Evolutionary conservation across 2,888 invertebrate species (phyloP).

Genomic region (Endotricha flammealis): DNA sequence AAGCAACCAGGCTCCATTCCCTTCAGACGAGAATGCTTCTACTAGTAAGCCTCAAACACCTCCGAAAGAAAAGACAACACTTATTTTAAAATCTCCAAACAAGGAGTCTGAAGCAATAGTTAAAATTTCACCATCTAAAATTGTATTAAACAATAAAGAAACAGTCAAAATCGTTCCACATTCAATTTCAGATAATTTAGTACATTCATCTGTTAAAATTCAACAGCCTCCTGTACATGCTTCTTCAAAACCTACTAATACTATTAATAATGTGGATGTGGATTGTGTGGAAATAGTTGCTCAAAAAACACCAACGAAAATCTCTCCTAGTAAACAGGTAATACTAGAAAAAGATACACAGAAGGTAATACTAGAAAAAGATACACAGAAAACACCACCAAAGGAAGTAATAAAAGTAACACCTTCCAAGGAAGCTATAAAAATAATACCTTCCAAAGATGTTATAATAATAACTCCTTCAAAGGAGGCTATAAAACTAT

Average conservation of each 20-base stretch:
- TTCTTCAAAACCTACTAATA: conserved; percentile 12
- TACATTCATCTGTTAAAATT: conserved; percentile 33
- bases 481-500: too few species aligned
- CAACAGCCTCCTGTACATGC: conserved; percentile 13
- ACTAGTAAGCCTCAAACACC: conserved; percentile 6
- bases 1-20: background rate
- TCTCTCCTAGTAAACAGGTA: background rate
- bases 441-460: too few species aligned
- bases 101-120: conserved; percentile 25
- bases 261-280: conserved; percentile 18
- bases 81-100: conserved; percentile 14
- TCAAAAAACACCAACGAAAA: conserved; percentile 14
- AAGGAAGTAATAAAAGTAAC: too few species aligned
- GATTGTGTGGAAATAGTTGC: too few species aligned
- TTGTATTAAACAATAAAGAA: too few species aligned
- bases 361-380: conserved; percentile 4
- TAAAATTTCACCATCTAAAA: too few species aligned
- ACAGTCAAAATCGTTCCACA: background rate
- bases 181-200: conserved; percentile 22
- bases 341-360: conserved; percentile 6
- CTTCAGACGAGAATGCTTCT: conserved; percentile 4
- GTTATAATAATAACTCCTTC: too few species aligned
- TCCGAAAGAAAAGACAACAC: conserved; percentile 3
- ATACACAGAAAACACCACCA: background rate
- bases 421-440: too few species aligned